Evolutionary conservation across 2,113 vertebrate species (phyloP), one percentile per base, ranked within the genome.

Genomic region (Bungarus multicinctus): DNA sequence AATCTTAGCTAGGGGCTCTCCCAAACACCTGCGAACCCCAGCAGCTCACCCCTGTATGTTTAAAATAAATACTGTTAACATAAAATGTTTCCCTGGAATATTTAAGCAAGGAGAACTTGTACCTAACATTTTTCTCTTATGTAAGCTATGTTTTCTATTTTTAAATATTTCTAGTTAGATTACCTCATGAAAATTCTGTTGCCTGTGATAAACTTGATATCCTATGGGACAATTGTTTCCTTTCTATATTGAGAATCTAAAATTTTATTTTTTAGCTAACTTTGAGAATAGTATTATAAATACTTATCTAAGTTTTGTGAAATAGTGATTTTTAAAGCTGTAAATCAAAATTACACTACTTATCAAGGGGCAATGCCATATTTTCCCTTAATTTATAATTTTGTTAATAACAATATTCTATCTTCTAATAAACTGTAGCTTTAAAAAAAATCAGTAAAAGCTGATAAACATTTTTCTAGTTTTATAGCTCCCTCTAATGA

Each of bases 1-100:
- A 9, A 9, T 50, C 47, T 50, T 50, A 50, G 8, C 8, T 50
- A 9, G 47, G 47, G 47, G 47, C 47, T 50, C 47, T 50, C 8
- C 47, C 47, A 1, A 50, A 50, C 47, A 50, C 8, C 47, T 50
- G 47, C 47, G 47, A 50, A 9, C 1, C 1, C 47, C 47, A 50
- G 47, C 47, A 50, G 47, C 47, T 8, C 47, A 50, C 7, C 47
- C 8, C 47, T 50, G 97, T 96, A 86, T 92, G 53, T 69, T 90
- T 8, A n/a, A 91, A 92, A 57, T 90, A 30, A 58, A 50, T 16
- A 89, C 89, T 0, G 85, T 5, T 23, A 93, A 64, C 45, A 74
- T 3, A 45, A 86, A 57, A 9, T 57, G 90, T 58, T 0, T 0
- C 0, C 47, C 7, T 91, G 53, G 47, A 12, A 12, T 23, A 2